phyloP scores from a whole-genome alignment of 2,797 vertebrate genomes.

The Artibeus lituratus region DNA sequence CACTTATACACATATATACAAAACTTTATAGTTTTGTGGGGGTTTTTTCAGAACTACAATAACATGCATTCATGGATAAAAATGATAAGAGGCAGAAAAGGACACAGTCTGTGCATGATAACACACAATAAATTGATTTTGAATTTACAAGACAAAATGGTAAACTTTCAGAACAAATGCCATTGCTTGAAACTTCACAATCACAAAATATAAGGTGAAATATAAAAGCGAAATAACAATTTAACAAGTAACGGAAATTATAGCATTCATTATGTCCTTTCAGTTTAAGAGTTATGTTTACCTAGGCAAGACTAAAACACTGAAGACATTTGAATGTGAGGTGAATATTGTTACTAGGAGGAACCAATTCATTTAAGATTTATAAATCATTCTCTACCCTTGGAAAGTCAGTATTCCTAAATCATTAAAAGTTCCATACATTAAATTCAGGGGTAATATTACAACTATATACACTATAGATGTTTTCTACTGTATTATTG shows the following conservation, averaged over 20 bases:
- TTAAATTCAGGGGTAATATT: neutral
- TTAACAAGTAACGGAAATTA: neutral
- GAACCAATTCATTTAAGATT: neutral
- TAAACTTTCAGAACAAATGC: neutral
- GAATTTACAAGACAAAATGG: neutral
- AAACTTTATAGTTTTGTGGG: neutral
- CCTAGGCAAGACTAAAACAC: neutral
- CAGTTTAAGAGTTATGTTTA: neutral
- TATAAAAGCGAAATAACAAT: neutral
- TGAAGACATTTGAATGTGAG: neutral
- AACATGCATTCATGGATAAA: neutral
- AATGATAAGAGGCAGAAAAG: neutral
- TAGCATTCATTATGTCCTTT: neutral
- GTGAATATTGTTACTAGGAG: slow-evolving; percentile 6
- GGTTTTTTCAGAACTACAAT: neutral
- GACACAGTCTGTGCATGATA: neutral
- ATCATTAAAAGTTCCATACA: neutral
- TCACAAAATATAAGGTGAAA: neutral
- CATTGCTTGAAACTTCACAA: neutral
- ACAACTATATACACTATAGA: neutral
- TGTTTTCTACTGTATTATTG: neutral
- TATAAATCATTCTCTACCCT: neutral
- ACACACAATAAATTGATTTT: neutral
- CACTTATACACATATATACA: neutral
- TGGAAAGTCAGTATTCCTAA: neutral